Evolutionary conservation across 2,888 invertebrate genomes (phyloP).

Genomic region (Caenorhabditis macrosperma): DNA sequence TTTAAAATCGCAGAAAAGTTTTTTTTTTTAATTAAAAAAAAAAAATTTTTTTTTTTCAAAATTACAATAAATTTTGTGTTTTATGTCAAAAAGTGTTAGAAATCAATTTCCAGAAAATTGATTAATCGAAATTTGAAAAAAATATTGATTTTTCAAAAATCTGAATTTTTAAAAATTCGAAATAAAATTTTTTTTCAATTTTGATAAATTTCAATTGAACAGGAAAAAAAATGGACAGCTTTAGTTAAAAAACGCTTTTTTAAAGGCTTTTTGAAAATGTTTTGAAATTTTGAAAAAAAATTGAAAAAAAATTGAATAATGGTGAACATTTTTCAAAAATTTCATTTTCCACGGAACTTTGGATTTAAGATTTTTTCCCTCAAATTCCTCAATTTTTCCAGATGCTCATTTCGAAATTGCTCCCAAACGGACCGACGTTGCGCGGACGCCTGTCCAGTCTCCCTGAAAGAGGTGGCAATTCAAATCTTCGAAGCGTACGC

Average conservation of each 20-base stretch:
- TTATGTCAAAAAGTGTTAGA: no score
- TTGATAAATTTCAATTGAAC: no score
- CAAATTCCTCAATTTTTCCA: slow-evolving; percentile 18
- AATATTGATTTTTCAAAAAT: no score
- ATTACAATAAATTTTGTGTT: no score
- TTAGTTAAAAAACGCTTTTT: no score
- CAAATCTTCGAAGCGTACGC: slow-evolving; percentile 17
- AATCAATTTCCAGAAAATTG: no score
- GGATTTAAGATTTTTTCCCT: neutral
- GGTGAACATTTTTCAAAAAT: neutral
- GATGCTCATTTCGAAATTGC: slow-evolving; percentile 36
- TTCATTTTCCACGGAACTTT: neutral
- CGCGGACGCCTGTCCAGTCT: neutral
- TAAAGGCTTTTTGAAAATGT: neutral
- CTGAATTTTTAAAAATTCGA: no score
- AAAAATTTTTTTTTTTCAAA: neutral
- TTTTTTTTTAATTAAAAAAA: neutral
- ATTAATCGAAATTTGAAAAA: no score
- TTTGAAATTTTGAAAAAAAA: neutral
- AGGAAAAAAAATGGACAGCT: no score
- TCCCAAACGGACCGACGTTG: slow-evolving; percentile 1
- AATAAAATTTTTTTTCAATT: no score
- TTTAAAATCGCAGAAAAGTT: neutral
- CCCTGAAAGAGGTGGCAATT: neutral
- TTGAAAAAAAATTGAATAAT: neutral